Evolutionary conservation across 2,113 vertebrate genomes (phyloP).

Genomic region (Corydoras maculifer): DNA sequence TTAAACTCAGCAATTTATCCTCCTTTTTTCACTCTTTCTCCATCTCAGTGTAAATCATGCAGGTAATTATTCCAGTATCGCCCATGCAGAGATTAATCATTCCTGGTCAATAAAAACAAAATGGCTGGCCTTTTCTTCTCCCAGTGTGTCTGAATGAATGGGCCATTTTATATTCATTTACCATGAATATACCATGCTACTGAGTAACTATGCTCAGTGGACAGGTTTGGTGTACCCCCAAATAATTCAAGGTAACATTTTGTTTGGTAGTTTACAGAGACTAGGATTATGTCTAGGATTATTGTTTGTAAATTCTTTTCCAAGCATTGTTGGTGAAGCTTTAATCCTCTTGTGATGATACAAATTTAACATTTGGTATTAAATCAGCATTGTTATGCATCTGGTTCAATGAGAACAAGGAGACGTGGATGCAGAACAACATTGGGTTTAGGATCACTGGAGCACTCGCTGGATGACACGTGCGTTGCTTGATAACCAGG

Average conservation of each 20-base stretch:
- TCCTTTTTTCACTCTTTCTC: constrained; percentile 27
- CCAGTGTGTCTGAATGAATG: constrained; percentile 28
- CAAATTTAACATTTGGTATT: too few species aligned
- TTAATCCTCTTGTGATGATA: too few species aligned
- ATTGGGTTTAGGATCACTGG: too few species aligned
- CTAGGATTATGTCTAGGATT: not conserved
- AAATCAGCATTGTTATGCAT: too few species aligned
- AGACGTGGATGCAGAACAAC: too few species aligned
- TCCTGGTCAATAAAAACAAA: constrained; percentile 57
- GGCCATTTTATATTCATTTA: constrained; percentile 47
- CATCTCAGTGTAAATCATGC: constrained; percentile 44
- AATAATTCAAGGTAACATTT: constrained; percentile 25
- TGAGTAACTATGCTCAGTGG: constrained; percentile 35
- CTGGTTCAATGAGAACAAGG: too few species aligned
- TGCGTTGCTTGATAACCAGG: too few species aligned
- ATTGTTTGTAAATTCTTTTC: constrained; percentile 2
- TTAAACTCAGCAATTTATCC: constrained; percentile 35
- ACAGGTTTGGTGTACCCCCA: constrained; percentile 27
- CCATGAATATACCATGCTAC: constrained; percentile 41
- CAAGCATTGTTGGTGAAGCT: not conserved
- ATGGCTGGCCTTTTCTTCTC: constrained; percentile 48
- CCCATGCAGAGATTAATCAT: constrained; percentile 52
- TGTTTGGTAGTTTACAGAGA: constrained; percentile 25
- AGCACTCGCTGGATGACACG: too few species aligned
- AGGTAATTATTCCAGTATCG: constrained; percentile 49